Evolutionary conservation across 2,113 vertebrate genomes (phyloP).

Genomic region (Psettodes erumei): DNA sequence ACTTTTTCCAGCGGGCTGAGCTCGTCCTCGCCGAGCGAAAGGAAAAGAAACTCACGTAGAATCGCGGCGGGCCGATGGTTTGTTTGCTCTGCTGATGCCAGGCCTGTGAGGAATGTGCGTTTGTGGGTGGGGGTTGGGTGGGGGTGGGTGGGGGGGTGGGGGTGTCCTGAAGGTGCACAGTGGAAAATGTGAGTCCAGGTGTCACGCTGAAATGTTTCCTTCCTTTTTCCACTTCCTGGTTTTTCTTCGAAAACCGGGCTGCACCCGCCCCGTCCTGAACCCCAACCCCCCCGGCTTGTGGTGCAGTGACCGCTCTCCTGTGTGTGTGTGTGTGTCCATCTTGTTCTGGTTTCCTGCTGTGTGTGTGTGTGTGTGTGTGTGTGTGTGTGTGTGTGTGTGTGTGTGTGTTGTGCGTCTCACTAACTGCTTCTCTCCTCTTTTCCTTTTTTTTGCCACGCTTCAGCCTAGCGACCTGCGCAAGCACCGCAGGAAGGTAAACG

Average conservation of each 20-base stretch:
- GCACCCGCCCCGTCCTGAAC: conserved; percentile 41
- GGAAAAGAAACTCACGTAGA: conserved; percentile 68
- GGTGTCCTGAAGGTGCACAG: conserved; percentile 14
- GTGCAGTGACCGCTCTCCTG: conserved; percentile 35
- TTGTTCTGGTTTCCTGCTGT: conserved; percentile 35
- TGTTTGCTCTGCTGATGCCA: conserved; percentile 75
- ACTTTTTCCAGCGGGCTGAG: conserved; percentile 53
- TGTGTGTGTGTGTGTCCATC: not conserved
- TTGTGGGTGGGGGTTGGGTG: too few species aligned
- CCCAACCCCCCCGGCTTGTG: conserved; percentile 13
- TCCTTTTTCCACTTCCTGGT: not conserved
- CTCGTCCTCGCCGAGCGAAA: conserved; percentile 50
- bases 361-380: conserved; percentile 37
- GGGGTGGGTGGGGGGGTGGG: too few species aligned
- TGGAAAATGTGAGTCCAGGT: conserved; percentile 58
- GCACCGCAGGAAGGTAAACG: conserved; percentile 97
- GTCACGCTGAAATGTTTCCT: too few species aligned
- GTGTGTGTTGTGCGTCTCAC: conserved; percentile 49
- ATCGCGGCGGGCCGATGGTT: conserved; percentile 54
- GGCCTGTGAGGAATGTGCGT: conserved; percentile 67
- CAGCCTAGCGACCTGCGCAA: conserved; percentile 99
- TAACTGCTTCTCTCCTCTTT: conserved; percentile 73
- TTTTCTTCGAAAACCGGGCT: conserved; percentile 22
- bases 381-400: conserved; percentile 43
- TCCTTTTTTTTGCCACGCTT: conserved; percentile 82